These are phyloP conservation scores for Uria aalge DNA, from an alignment of 2,113 vertebrate genomes.

Conservation along the genomic window DNA sequence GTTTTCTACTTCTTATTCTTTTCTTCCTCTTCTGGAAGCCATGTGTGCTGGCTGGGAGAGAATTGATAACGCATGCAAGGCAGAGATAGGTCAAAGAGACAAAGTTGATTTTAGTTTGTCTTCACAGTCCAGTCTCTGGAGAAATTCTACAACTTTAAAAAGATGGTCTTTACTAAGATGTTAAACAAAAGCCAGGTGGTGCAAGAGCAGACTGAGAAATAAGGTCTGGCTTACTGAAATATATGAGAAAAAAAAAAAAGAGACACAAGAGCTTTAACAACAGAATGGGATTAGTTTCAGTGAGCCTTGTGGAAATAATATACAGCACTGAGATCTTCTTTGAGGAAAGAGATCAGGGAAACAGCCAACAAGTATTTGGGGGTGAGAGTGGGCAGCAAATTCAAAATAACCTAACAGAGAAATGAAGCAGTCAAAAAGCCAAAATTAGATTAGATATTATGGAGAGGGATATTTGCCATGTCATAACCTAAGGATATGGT, in stretches of 20 bases:
- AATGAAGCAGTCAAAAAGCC: not conserved
- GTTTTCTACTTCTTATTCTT: not conserved
- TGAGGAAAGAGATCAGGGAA: not conserved
- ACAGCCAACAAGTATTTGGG: not conserved
- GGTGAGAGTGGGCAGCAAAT: not conserved
- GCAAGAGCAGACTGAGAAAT: conserved; percentile 19
- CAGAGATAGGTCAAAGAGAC: not conserved
- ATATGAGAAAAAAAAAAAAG: not conserved
- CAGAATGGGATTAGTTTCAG: conserved; percentile 1
- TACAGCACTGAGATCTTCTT: not conserved
- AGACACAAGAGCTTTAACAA: not conserved
- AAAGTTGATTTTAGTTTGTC: conserved; percentile 9
- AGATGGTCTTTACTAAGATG: not conserved
- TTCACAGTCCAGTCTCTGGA: not conserved
- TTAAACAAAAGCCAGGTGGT: conserved; percentile 32
- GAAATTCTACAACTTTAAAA: conserved; percentile 50
- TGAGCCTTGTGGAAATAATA: not conserved
- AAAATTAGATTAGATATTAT: not conserved
- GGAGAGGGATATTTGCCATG: not conserved
- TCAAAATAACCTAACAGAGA: not conserved
- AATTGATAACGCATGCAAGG: not conserved
- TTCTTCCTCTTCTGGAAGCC: conserved; percentile 31
- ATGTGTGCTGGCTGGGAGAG: not conserved
- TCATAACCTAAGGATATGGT: not conserved
- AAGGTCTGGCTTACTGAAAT: not conserved